phyloP scores from a whole-genome alignment of 2,797 vertebrate species.

The Danio jaintianensis region DNA sequence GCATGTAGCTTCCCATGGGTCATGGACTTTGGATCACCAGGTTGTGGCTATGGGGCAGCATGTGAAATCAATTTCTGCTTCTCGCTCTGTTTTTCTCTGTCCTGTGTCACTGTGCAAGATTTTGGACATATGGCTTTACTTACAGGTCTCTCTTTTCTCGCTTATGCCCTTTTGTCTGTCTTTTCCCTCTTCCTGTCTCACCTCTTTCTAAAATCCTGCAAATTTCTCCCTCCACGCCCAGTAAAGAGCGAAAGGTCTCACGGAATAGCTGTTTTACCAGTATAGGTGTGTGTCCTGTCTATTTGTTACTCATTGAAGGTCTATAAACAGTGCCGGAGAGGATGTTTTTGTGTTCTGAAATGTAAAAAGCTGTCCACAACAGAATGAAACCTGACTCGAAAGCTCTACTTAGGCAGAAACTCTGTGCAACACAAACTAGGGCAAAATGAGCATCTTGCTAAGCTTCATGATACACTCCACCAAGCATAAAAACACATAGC shows the following conservation, averaged over 20 bases:
- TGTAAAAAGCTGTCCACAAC: neutral
- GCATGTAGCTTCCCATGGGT: constrained; percentile 56
- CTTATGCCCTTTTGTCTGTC: constrained; percentile 30
- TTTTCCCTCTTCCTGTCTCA: constrained; percentile 14
- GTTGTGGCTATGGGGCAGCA: constrained; percentile 63
- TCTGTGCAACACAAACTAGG: neutral
- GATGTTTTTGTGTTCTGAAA: constrained; percentile 12
- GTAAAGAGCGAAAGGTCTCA: neutral
- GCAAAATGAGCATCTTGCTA: neutral
- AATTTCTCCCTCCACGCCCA: constrained; percentile 62
- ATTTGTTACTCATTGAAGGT: neutral
- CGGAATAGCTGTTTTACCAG: constrained; percentile 9
- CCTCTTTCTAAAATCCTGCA: constrained; percentile 53
- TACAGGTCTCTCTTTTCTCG: constrained; percentile 71
- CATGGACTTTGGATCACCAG: constrained; percentile 55
- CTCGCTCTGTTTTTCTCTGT: constrained; percentile 51
- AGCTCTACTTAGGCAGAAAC: neutral
- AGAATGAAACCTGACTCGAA: neutral
- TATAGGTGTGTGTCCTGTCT: constrained; percentile 36
- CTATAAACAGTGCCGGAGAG: neutral
- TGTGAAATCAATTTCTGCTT: constrained; percentile 66
- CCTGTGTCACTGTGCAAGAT: constrained; percentile 69
- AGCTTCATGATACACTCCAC: neutral
- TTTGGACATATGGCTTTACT: constrained; percentile 82
- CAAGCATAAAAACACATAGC: neutral